Percentiles rank a stretch among this genome's conserved stretches.
phyloP scores from a whole-genome alignment of 2,113 vertebrate genomes.

The Seriola dumerili region DNA sequence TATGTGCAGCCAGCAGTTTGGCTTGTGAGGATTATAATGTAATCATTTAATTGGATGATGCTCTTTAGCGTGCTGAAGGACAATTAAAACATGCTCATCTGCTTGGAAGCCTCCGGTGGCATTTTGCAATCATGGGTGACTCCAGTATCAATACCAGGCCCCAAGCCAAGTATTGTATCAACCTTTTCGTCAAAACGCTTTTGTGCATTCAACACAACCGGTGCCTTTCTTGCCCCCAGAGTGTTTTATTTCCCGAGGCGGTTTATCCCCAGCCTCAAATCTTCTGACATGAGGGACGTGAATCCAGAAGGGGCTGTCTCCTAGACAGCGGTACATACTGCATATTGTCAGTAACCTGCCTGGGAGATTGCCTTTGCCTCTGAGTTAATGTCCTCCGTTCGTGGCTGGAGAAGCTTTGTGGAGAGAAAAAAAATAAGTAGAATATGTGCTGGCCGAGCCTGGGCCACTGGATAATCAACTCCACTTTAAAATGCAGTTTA shows the following conservation, averaged over 20 bases:
- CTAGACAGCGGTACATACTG: conserved; percentile 56
- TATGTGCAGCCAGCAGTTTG: conserved; percentile 16
- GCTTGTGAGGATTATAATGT: not conserved
- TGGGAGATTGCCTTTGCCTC: conserved; percentile 53
- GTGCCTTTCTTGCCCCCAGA: not conserved
- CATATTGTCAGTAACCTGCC: conserved; percentile 33
- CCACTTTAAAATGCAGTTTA: conserved; percentile 33
- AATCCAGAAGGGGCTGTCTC: conserved; percentile 51
- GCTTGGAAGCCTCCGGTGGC: not conserved
- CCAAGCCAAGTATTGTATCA: not conserved
- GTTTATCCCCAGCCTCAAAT: conserved; percentile 15
- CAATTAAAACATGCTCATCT: conserved; percentile 10
- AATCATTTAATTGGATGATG: conserved; percentile 4
- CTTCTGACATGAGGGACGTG: conserved; percentile 1
- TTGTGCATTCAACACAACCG: conserved; percentile 4
- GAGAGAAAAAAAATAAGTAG: conserved; percentile 10
- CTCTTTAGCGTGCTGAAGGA: not conserved
- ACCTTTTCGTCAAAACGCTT: not conserved
- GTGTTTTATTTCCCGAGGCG: conserved; percentile 26
- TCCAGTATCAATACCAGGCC: not conserved
- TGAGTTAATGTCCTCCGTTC: conserved; percentile 18
- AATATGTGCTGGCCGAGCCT: conserved; percentile 10
- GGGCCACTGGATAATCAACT: conserved; percentile 26
- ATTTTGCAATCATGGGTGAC: conserved; percentile 6
- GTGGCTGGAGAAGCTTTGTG: conserved; percentile 15